Evolutionary conservation across 2,888 invertebrate species (phyloP).

Genomic region (Pseudococcus viburni): DNA sequence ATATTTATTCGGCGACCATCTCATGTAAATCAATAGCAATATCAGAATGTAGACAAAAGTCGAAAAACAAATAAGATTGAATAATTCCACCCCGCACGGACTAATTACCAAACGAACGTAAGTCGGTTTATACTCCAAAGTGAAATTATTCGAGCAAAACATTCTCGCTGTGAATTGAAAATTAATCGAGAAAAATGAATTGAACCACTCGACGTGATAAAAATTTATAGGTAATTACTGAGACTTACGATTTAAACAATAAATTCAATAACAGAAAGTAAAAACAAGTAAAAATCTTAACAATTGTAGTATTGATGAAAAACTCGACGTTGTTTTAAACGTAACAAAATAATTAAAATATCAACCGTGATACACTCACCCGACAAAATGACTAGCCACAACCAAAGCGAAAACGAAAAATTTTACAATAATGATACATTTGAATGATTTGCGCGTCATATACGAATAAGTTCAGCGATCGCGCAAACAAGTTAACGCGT

Average conservation of each 20-base stretch:
- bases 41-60: slow-evolving; percentile 63
- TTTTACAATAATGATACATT: slow-evolving; percentile 42
- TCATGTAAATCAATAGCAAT: slow-evolving; percentile 67
- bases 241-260: slow-evolving; percentile 54
- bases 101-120: slow-evolving; percentile 63
- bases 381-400: slow-evolving; percentile 53
- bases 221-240: slow-evolving; percentile 53
- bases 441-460: slow-evolving; percentile 45
- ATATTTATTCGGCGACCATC: slow-evolving; percentile 64
- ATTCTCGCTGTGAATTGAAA: background rate
- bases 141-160: slow-evolving; percentile 49
- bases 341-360: slow-evolving; percentile 46
- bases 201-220: background rate
- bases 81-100: slow-evolving; percentile 67
- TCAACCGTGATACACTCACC: slow-evolving; percentile 50
- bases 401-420: slow-evolving; percentile 53
- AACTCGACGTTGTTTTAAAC: slow-evolving; percentile 34
- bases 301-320: slow-evolving; percentile 50
- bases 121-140: background rate
- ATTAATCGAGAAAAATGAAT: background rate
- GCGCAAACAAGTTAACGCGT: slow-evolving; percentile 54
- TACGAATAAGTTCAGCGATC: slow-evolving; percentile 40
- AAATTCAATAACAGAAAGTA: slow-evolving; percentile 57
- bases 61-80: slow-evolving; percentile 67
- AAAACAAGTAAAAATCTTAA: slow-evolving; percentile 57